Base-by-base conservation (phyloP, 2,888 invertebrate genomes). In the Trichopoda pennipes region DNA sequence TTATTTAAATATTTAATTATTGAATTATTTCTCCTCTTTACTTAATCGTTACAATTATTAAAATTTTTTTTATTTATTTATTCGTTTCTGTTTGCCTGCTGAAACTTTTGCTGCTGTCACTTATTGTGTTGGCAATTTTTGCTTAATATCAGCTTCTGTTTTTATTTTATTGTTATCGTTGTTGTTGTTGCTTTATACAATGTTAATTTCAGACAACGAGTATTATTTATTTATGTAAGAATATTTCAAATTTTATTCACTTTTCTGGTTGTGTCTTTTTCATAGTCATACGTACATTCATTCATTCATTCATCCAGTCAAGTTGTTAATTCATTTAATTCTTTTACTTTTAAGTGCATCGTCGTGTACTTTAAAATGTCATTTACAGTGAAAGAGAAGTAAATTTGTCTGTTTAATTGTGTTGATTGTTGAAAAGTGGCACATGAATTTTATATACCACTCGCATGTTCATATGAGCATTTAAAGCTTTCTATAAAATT, bases 341-440 rank as follows among this genome's bases (percentile, higher is more conserved):
- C 8, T 44, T 70, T 58, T 35, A 16, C 38, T 32, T 64, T 61
- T 58, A 7, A 38, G 16, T 42, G 51, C 60, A 10, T 10, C 60
- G 3, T 19, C 14, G 16, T 69, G 74, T 75, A 75, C 61, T 82
- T 75, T 66, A 32, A 55, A 75, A 32, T 82, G 82, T 66, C 82
- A 79, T 53, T 72, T 51, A 42, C 81, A 81, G 72, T 68, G 53
- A 63, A 7, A 14, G 56, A 51, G 16, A 42, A 55, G 49, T 58
- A 63, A 47, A 47, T 69, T 49, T 80, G 81, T 64, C 63, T 58
- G 73, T 74, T 56, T 44, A 58, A 73, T 77, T 69, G 81, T 81
- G 68, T 56, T 81, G 77, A 82, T 82, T 82, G 78, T 61, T 81
- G 73, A 70, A 82, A 82, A 79, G 70, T 82, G 82, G 74, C 75